A percentile compares a stretch with the other conserved stretches of the same genome.
Conservation (phyloP, 2,797 vertebrate species). For the Helarctos malayanus region DNA sequence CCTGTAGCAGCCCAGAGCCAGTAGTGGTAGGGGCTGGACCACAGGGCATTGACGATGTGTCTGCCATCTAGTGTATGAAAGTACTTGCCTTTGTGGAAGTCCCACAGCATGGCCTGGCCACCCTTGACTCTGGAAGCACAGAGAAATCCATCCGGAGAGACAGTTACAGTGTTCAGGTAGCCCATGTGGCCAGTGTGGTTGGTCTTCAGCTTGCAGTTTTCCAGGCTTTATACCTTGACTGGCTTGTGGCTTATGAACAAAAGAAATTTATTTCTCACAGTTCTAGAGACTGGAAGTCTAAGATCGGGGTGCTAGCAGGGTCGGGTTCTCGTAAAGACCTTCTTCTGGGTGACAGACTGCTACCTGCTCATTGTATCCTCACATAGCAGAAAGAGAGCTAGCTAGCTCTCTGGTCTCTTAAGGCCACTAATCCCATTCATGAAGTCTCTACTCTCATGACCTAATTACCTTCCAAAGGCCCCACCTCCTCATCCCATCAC, state of each 20-base stretch:
- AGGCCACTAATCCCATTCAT: not conserved
- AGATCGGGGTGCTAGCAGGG: not conserved
- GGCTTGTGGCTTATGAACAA: slow-evolving; percentile 87
- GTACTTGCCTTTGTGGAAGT: slow-evolving; percentile 97
- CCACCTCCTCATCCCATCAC: not conserved
- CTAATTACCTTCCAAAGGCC: not conserved
- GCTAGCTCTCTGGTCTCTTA: not conserved
- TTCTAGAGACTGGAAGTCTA: not conserved
- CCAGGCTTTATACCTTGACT: slow-evolving; percentile 97
- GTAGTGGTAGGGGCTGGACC: slow-evolving; percentile 98
- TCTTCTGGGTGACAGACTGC: not conserved
- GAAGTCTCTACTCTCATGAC: not conserved
- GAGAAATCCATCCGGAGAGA: slow-evolving; percentile 96
- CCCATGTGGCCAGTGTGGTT: slow-evolving; percentile 96
- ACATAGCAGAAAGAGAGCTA: not conserved
- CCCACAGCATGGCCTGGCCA: slow-evolving; percentile 97
- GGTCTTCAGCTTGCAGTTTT: slow-evolving; percentile 98
- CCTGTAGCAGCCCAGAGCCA: slow-evolving; percentile 97
- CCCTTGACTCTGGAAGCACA: slow-evolving; percentile 97
- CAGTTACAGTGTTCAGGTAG: slow-evolving; percentile 95
- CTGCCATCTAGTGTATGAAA: slow-evolving; percentile 96
- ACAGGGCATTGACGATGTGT: slow-evolving; percentile 95
- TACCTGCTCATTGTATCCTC: not conserved
- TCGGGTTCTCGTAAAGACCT: not conserved
- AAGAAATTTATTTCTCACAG: not conserved